These are phyloP conservation scores for Cryptops parisi DNA, from an alignment of 2,888 invertebrate genomes.

Conservation along the genomic window DNA sequence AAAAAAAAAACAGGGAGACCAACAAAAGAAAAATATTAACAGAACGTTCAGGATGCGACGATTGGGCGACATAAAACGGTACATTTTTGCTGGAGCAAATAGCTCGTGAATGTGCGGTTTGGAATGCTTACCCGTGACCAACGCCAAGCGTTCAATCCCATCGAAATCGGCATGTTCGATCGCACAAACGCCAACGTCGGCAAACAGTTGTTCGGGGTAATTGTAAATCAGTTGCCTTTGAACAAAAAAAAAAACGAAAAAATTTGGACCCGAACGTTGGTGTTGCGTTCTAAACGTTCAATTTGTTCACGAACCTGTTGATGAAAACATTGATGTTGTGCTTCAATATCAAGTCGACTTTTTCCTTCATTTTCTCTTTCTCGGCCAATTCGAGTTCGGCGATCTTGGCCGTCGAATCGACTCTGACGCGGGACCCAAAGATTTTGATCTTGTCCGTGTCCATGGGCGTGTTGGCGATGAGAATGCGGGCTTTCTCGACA, in stretches of 20 bases:
- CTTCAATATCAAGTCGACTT: slow-evolving; percentile 86
- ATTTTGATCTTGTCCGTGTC: slow-evolving; percentile 99
- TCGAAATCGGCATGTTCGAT: slow-evolving; percentile 99
- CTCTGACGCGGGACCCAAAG: slow-evolving; percentile 75
- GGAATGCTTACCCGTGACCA: slow-evolving; percentile 81
- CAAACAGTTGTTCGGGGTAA: slow-evolving; percentile 98
- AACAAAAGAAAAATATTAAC: slow-evolving; percentile 5
- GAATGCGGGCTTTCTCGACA: slow-evolving; percentile 86
- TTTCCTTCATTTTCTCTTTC: slow-evolving; percentile 99
- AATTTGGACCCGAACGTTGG: too few relatives aligned
- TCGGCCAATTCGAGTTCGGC: slow-evolving; percentile 96
- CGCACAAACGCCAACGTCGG: slow-evolving; percentile 96
- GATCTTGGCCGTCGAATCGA: slow-evolving; percentile 52
- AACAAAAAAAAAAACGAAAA: slow-evolving; percentile 4
- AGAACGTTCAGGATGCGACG: too few relatives aligned
- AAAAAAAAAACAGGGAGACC: too few relatives aligned
- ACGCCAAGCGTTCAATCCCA: slow-evolving; percentile 90
- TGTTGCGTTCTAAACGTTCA: too few relatives aligned
- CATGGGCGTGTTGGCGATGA: slow-evolving; percentile 99
- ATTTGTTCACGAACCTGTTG: slow-evolving; percentile 68
- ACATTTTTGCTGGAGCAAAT: too few relatives aligned
- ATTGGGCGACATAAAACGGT: too few relatives aligned
- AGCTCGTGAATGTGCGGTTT: too few relatives aligned
- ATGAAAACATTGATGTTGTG: slow-evolving; percentile 97
- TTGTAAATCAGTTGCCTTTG: slow-evolving; percentile 93